Base-by-base conservation (phyloP, 2,113 vertebrate species). In the Neofelis nebulosa region DNA sequence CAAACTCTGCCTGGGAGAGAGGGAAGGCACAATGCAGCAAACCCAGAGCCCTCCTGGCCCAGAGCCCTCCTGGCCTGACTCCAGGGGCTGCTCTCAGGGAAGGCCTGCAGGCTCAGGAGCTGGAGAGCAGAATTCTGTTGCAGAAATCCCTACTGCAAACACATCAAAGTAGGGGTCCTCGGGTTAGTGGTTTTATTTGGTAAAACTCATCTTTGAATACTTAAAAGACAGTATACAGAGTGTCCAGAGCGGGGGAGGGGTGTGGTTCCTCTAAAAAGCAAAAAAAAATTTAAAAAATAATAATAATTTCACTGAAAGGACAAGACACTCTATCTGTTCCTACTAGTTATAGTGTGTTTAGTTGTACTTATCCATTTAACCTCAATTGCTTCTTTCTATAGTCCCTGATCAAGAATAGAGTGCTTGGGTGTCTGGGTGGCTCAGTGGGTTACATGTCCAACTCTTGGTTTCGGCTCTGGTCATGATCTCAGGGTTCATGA, bases 231-330 rank as follows among this genome's bases (percentile, higher is more conserved):
- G 45, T 16, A n/a, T 36, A 79, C 50, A 55, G 94, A 61, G 33
- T 69, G 6, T 82, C 31, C 21, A 16, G 33, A 27, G 74, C 50
- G 73, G 89, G 38, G 41, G 27, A 15, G 41, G 27, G 25, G 7
- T 4, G 3, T 41, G 9, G 97, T 97, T 95, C 94, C 97, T 97
- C 95, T 97, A 97, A 92, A 98, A 91, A 41, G 41, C 92, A 96
- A 68, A 91, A 95, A 95, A 63, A 63, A 9, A 23, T 6, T 55
- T 18, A 55, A 55, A 55, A 55, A 55, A 55, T 38, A 10, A 38
- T 38, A 38, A 73, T 69, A 76, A 97, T 38, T 52, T 89, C 93
- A 89, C 66, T 88, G 79, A 36, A 69, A 98, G 66, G 82, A 98
- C 95, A 98, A 97, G 71, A 94, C 29, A 93, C 45, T 45, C 96